Evolutionary conservation across 2,888 invertebrate genomes (phyloP), one percentile per base, ranked within the genome.

Genomic region (Sclerodermus sp.): DNA sequence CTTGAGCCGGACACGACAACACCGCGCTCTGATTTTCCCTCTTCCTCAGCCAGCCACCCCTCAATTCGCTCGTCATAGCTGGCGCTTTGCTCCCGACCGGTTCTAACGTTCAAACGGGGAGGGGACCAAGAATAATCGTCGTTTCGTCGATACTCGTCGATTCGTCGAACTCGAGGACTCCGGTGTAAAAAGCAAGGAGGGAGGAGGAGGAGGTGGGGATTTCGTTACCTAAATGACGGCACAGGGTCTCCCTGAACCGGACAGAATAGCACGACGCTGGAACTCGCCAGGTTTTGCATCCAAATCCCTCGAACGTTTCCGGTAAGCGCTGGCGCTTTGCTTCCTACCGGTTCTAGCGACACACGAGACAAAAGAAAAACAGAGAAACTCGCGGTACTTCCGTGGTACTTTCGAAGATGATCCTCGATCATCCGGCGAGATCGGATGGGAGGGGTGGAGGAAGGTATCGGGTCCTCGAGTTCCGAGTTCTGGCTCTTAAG

Each of bases 191-290:
- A n/a, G 42, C 16, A 40, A n/a, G n/a, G n/a, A n/a, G n/a, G n/a
- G n/a, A n/a, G n/a, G n/a, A n/a, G n/a, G n/a, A n/a, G n/a, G n/a
- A n/a, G n/a, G n/a, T n/a, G 37, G 37, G n/a, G 12, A n/a, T 14
- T 14, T n/a, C 9, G 55, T 79, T 82, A 83, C 83, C 81, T 81
- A 76, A 79, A 79, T 34, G 77, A 67, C 67, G 89, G 89, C 71
- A 87, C 84, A 42, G 89, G 89, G 76, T 83, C 86, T 67, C 85
- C 86, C 80, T 87, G 87, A 55, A 86, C 87, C 71, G 86, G 86
- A 79, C 88, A 88, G 56, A 86, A 83, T 60, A 88, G 80, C 47
- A 86, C 86, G 74, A 90, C 83, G 68, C 83, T 83, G 70, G 83
- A 83, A 62, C 81, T 82, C 55, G 81, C 81, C 67, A 77, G 80